Evolutionary conservation across 2,888 invertebrate genomes (phyloP).

Genomic region (Polyploca ridens): DNA sequence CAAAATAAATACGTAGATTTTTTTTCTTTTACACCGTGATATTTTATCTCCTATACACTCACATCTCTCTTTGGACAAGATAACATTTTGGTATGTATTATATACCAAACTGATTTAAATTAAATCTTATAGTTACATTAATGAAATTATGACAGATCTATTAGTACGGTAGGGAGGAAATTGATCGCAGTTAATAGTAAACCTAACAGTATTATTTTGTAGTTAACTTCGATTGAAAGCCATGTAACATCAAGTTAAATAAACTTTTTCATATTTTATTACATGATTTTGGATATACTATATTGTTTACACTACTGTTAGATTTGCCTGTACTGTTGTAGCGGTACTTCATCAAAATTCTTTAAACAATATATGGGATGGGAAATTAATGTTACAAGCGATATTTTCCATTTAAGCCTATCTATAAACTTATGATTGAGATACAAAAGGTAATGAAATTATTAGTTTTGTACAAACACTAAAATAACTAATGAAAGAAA

Average conservation of each 20-base stretch:
- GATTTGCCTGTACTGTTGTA: neutral
- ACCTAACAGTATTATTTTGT: neutral
- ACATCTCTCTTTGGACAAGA: conserved; percentile 76
- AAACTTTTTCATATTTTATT: no score
- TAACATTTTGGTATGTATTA: conserved; percentile 62
- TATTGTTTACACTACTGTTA: neutral
- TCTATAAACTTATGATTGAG: conserved; percentile 40
- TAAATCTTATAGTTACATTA: conserved; percentile 32
- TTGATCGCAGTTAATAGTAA: conserved; percentile 11
- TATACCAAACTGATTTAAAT: conserved; percentile 54
- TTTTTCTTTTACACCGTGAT: conserved; percentile 45
- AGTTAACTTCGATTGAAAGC: no score
- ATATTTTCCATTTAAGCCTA: conserved; percentile 41
- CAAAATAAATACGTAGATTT: conserved; percentile 70
- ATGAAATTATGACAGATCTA: conserved; percentile 52
- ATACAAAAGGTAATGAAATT: conserved; percentile 36
- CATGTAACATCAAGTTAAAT: neutral
- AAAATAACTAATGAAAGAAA: conserved; percentile 17
- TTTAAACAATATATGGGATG: neutral
- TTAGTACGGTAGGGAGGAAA: conserved; percentile 36
- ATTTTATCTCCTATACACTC: conserved; percentile 39
- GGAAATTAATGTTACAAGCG: conserved; percentile 41
- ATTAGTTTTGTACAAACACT: conserved; percentile 24
- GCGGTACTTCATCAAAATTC: neutral
- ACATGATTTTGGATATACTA: neutral